Evolutionary conservation across 2,888 invertebrate genomes (phyloP).

Genomic region (Achlya flavicornis): DNA sequence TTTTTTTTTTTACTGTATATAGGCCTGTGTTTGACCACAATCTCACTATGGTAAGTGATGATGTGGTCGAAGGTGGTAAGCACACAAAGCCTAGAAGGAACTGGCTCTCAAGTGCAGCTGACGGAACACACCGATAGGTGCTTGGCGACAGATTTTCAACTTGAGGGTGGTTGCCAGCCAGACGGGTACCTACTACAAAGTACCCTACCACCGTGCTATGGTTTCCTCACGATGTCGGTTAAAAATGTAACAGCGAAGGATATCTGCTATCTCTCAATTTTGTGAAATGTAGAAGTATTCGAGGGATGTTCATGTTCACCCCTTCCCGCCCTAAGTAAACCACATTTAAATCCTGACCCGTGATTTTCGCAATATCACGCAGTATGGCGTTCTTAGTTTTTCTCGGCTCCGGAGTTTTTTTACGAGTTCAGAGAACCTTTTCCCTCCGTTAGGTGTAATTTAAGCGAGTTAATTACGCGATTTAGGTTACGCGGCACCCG

Average conservation of each 20-base stretch:
- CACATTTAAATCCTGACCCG: neutral
- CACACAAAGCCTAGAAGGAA: too few relatives aligned
- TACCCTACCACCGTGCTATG: too few relatives aligned
- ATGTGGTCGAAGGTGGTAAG: too few relatives aligned
- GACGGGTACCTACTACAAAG: too few relatives aligned
- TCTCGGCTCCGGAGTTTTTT: conserved; percentile 14
- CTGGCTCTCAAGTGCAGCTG: too few relatives aligned
- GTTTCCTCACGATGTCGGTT: too few relatives aligned
- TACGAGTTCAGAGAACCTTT: conserved; percentile 19
- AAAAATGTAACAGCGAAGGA: neutral
- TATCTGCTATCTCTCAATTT: neutral
- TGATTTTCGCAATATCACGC: conserved; percentile 21
- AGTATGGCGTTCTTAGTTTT: neutral
- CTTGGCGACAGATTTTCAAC: too few relatives aligned
- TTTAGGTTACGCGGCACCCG: conserved; percentile 24
- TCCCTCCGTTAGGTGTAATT: conserved; percentile 11
- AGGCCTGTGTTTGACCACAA: too few relatives aligned
- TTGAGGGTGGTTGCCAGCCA: too few relatives aligned
- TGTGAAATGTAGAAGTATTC: neutral
- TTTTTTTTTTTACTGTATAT: too few relatives aligned
- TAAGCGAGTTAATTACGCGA: conserved; percentile 33
- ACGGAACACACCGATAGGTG: too few relatives aligned
- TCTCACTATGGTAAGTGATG: too few relatives aligned
- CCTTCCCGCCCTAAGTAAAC: neutral
- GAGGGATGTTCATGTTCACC: neutral